These are phyloP conservation scores for Neomorphus geoffroyi DNA, from an alignment of 2,797 vertebrate genomes.

Conservation along the genomic window DNA sequence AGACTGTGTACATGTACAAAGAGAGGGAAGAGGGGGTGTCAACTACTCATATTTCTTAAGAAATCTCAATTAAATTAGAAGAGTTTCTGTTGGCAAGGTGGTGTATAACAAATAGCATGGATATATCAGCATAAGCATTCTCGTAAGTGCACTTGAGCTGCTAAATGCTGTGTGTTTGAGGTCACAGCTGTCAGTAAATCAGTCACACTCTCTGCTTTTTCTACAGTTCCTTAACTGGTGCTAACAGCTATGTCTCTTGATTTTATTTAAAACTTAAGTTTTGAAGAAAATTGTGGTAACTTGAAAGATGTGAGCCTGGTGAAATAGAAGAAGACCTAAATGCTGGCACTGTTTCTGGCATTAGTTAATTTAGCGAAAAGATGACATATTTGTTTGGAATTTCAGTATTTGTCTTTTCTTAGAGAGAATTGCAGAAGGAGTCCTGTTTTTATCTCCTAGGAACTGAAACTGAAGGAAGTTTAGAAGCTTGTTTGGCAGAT, in stretches of 20 bases:
- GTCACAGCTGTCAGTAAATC: conserved; percentile 10
- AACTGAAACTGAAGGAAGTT: neutral
- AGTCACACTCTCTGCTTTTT: neutral
- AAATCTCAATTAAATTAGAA: neutral
- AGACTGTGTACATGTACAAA: neutral
- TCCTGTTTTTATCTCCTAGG: neutral
- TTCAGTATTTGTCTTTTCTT: neutral
- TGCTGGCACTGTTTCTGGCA: neutral
- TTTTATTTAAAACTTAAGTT: neutral
- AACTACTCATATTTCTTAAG: neutral
- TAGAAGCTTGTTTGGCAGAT: neutral
- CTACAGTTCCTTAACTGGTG: neutral
- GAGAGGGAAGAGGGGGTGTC: neutral
- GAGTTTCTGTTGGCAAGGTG: neutral
- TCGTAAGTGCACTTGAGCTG: neutral
- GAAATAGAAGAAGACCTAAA: neutral
- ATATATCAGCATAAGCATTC: neutral
- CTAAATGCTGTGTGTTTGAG: neutral
- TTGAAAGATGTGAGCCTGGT: neutral
- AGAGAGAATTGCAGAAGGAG: neutral
- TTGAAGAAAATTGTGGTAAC: neutral
- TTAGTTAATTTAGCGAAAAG: neutral
- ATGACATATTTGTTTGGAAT: neutral
- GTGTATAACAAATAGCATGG: neutral
- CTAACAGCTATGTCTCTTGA: neutral